phyloP scores from a whole-genome alignment of 2,113 vertebrate genomes.

The Anhinga anhinga region DNA sequence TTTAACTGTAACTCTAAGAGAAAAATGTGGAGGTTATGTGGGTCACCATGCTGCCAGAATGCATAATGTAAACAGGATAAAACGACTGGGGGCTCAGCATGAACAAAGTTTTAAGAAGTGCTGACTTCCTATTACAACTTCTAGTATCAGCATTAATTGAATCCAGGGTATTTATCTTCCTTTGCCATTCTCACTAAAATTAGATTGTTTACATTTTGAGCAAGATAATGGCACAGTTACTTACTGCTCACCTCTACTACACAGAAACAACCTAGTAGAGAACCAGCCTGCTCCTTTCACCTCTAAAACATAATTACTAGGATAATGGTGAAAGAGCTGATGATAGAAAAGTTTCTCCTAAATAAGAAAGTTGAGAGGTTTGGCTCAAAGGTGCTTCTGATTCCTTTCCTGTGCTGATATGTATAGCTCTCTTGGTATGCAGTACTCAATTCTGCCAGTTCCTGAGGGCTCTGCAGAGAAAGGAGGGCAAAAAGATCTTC shows the following conservation, averaged over 20 bases:
- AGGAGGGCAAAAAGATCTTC: neutral
- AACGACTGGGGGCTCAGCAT: neutral
- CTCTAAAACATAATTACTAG: neutral
- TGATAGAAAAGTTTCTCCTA: neutral
- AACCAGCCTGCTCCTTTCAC: neutral
- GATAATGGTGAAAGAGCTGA: neutral
- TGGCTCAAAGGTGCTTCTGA: neutral
- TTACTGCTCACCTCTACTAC: neutral
- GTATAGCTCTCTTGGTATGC: neutral
- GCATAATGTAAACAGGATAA: constrained; percentile 26
- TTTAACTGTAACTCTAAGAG: neutral
- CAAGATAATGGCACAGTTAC: neutral
- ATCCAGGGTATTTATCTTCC: neutral
- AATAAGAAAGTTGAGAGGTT: neutral
- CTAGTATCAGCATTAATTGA: constrained; percentile 32
- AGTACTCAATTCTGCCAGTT: neutral
- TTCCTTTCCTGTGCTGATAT: neutral
- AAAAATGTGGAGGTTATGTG: neutral
- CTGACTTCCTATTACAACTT: constrained; percentile 45
- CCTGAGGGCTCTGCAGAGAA: neutral
- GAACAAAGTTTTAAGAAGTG: constrained; percentile 28
- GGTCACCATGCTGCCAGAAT: neutral
- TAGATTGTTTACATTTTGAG: constrained; percentile 12
- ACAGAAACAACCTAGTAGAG: neutral
- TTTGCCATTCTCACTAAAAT: constrained; percentile 19